Evolutionary conservation across 1,140 invertebrate species (phyloP).

Genomic region (Homarus americanus): DNA sequence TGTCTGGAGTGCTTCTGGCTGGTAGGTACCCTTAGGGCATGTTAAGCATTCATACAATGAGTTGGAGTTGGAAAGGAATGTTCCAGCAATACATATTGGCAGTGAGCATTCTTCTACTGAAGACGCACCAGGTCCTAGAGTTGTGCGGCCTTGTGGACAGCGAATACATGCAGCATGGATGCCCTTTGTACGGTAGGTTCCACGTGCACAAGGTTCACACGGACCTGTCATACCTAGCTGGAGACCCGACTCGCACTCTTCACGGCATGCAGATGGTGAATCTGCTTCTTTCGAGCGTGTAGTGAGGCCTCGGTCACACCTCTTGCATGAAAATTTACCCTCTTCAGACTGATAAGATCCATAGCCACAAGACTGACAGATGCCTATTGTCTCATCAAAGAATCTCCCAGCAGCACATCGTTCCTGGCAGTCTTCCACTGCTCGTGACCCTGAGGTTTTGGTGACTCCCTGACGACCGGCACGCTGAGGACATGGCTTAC

Average conservation of each 20-base stretch:
- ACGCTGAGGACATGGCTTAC: slow-evolving; percentile 91
- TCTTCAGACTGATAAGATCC: slow-evolving; percentile 95
- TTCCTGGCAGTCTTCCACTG: slow-evolving; percentile 93
- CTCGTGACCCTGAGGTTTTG: slow-evolving; percentile 89
- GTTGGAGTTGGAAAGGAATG: slow-evolving; percentile 74
- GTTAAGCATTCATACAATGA: slow-evolving; percentile 87
- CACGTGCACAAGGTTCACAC: slow-evolving; percentile 94
- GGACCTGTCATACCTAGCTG: slow-evolving; percentile 92
- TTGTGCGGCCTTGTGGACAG: slow-evolving; percentile 94
- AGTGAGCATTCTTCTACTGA: slow-evolving; percentile 94
- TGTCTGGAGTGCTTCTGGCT: slow-evolving; percentile 93
- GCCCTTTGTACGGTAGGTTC: slow-evolving; percentile 93
- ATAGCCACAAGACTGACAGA: slow-evolving; percentile 94
- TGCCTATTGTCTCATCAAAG: slow-evolving; percentile 89
- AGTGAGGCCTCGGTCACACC: slow-evolving; percentile 95
- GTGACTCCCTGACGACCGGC: slow-evolving; percentile 92
- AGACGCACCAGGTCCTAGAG: slow-evolving; percentile 88
- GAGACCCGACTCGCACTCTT: slow-evolving; percentile 93
- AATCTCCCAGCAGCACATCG: slow-evolving; percentile 94
- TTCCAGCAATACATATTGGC: slow-evolving; percentile 89
- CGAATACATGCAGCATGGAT: slow-evolving; percentile 91
- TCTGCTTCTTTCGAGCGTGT: slow-evolving; percentile 89
- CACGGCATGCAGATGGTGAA: slow-evolving; percentile 84
- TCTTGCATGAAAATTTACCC: slow-evolving; percentile 92
- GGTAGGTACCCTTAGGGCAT: slow-evolving; percentile 96